Evolutionary conservation across 2,113 vertebrate species (phyloP).

Genomic region (Calidris pygmaea): DNA sequence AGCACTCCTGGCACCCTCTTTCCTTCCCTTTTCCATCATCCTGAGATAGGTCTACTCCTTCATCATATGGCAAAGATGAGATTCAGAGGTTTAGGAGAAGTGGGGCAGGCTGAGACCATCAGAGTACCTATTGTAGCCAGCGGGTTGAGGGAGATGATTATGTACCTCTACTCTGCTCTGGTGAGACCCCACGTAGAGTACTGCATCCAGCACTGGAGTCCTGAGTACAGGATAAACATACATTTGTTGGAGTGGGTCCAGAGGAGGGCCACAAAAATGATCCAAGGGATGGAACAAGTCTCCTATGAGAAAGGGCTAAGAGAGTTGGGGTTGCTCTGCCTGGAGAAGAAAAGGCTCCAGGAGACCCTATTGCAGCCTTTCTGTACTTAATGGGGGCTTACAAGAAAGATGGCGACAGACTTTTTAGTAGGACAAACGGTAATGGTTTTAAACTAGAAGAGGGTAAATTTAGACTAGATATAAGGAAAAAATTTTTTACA

Average conservation of each 20-base stretch:
- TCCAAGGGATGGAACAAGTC: background rate
- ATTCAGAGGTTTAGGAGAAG: background rate
- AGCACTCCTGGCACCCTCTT: background rate
- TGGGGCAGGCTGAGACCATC: background rate
- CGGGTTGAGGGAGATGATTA: background rate
- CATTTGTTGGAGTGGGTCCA: background rate
- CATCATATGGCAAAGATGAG: background rate
- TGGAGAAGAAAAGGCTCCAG: background rate
- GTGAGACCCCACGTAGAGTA: background rate
- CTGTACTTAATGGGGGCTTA: background rate
- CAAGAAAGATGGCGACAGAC: background rate
- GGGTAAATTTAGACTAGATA: background rate
- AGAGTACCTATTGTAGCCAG: background rate
- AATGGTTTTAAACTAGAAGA: background rate
- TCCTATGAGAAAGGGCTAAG: background rate
- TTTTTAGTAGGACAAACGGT: background rate
- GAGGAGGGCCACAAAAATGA: background rate
- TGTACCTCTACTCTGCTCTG: background rate
- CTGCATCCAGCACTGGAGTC: background rate
- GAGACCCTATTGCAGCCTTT: background rate
- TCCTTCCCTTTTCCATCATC: background rate
- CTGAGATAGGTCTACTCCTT: background rate
- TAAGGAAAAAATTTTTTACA: background rate
- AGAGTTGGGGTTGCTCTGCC: background rate
- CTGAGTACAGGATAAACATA: background rate